phyloP scores from a whole-genome alignment of 2,797 vertebrate species.

The Halcyon chelicuti region DNA sequence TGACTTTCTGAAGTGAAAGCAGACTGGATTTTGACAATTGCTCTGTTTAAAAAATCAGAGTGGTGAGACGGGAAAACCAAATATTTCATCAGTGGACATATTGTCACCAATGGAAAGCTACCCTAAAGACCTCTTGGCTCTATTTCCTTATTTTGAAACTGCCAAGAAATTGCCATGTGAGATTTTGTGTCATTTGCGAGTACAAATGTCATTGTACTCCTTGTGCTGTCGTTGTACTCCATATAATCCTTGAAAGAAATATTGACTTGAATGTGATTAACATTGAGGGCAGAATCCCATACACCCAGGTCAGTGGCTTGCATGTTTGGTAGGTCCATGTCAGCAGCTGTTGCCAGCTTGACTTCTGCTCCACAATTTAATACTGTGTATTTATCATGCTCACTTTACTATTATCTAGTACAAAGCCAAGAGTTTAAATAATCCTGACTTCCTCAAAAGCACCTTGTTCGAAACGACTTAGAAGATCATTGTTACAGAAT shows the following conservation, averaged over 20 bases:
- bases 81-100: not conserved
- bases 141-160: not conserved
- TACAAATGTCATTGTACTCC: not conserved
- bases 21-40: not conserved
- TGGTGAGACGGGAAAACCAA: not conserved
- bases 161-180: not conserved
- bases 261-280: not conserved
- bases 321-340: not conserved
- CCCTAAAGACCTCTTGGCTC: not conserved
- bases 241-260: not conserved
- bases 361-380: not conserved
- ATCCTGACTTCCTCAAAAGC: not conserved
- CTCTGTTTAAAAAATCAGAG: not conserved
- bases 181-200: not conserved
- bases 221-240: not conserved
- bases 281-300: not conserved
- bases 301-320: not conserved
- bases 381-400: not conserved
- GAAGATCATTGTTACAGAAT: not conserved
- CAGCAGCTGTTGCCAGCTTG: not conserved
- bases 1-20: not conserved
- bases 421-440: not conserved
- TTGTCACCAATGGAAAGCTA: not conserved
- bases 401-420: not conserved
- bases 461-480: not conserved